Percentiles rank a stretch among this genome's conserved stretches.
phyloP scores from a whole-genome alignment of 2,797 vertebrate genomes.

The Hoplostethus mediterraneus region DNA sequence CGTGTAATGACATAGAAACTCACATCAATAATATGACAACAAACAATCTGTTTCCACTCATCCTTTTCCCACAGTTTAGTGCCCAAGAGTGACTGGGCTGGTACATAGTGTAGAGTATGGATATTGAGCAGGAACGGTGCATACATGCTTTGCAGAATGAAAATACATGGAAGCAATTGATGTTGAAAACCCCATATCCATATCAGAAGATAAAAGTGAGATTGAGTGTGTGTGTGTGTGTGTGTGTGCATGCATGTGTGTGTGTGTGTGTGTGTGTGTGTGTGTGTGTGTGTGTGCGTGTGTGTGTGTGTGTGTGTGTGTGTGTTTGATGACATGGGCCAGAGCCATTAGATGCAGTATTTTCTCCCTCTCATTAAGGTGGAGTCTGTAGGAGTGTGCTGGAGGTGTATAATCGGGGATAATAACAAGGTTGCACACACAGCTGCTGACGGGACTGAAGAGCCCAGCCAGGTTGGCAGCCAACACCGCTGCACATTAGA shows the following conservation, averaged over 20 bases:
- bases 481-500: conserved; percentile 52
- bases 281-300: not conserved
- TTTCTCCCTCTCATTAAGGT: conserved; percentile 72
- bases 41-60: conserved; percentile 59
- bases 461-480: conserved; percentile 60
- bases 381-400: conserved; percentile 62
- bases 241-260: not conserved
- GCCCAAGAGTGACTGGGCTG: conserved; percentile 4
- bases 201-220: not conserved
- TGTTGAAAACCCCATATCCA: no score
- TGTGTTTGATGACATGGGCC: not conserved
- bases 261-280: not conserved
- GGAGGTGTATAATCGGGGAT: conserved; percentile 74
- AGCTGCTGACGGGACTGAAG: conserved; percentile 67
- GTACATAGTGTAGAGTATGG: not conserved
- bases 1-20: conserved; percentile 51
- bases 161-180: not conserved
- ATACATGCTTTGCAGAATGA: not conserved
- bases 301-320: not conserved
- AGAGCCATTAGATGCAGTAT: conserved; percentile 13
- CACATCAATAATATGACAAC: conserved; percentile 56
- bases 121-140: conserved; percentile 2
- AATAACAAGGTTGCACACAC: conserved; percentile 73
- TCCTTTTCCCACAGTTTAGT: conserved; percentile 40
- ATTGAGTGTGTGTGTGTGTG: not conserved